Evolutionary conservation across 1,140 invertebrate species (phyloP), one percentile per base, ranked within the genome.

Genomic region (Glomeris maerens): DNA sequence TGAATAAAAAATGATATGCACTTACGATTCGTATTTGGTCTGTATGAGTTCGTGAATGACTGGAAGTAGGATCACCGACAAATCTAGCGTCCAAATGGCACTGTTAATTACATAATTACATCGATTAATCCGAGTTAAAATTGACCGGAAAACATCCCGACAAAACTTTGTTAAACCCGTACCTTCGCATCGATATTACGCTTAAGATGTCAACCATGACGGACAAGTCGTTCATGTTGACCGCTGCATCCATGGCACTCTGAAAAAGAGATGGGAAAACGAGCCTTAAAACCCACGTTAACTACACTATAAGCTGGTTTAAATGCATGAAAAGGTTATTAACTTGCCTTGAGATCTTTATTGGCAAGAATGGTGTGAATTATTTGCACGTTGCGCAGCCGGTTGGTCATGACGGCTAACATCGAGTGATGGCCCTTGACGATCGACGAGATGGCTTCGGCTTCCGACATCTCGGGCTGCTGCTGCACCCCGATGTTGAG

Each of bases 11-110:
- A 44, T 25, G 36, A 41, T 38, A 50, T 48, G 23, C 27, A 86
- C 86, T 84, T 76, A 96, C 89, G 82, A 81, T 79, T 97, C 92
- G 73, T 91, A 91, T 80, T 90, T 91, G 68, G 88, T 94, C 64
- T 89, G 80, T 26, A 97, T 65, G 22, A 96, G 72, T 59, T 90
- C 83, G 60, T 80, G 78, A 52, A 96, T 83, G 57, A 87, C 80
- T 31, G 88, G 86, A 45, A 97, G 68, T 55, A 95, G 71, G 47
- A 82, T 73, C 57, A 84, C 78, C 66, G 89, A 93, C 27, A 95
- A 74, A 66, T 96, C 91, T 65, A 97, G 71, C 64, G 81, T 94
- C 91, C 92, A 96, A 45, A 91, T 75, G 17, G 81, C 78, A 55
- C 88, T 71, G 55, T 39, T 46, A 17, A 13, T 49, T 42, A 25